These are phyloP conservation scores for Hemiprocne comata DNA, from an alignment of 2,113 vertebrate genomes.

Conservation along the genomic window DNA sequence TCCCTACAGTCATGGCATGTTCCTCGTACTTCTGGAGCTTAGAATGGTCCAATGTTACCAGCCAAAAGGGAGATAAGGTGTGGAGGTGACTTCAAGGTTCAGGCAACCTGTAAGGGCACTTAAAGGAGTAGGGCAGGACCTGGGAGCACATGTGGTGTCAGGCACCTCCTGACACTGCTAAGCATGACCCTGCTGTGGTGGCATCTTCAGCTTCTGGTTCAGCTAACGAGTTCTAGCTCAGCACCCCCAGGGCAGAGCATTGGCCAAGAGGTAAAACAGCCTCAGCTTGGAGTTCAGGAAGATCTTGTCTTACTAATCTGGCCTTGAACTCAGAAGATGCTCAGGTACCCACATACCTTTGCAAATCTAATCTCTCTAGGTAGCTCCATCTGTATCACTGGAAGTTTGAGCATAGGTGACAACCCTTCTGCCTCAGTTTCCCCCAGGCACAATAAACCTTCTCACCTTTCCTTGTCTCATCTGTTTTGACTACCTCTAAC, in stretches of 20 bases:
- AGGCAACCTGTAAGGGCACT: background rate
- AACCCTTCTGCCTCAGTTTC: background rate
- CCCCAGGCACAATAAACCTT: background rate
- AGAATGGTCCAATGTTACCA: background rate
- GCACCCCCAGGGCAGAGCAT: background rate
- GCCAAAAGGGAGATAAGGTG: background rate
- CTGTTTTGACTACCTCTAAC: background rate
- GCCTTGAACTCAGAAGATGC: background rate
- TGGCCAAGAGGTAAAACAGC: background rate
- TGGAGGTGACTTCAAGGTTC: background rate
- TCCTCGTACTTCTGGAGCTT: background rate
- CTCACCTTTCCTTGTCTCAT: background rate
- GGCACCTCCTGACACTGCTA: background rate
- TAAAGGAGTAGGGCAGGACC: background rate
- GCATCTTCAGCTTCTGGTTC: background rate
- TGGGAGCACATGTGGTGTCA: fast-evolving
- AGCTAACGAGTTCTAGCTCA: background rate
- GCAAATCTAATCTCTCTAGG: background rate
- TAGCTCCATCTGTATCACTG: fast-evolving
- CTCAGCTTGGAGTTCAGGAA: background rate
- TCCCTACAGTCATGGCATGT: fast-evolving
- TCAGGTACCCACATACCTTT: background rate
- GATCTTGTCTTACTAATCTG: background rate
- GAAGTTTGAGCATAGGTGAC: background rate
- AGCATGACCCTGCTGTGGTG: no score